Evolutionary conservation across 2,113 vertebrate species (phyloP), one percentile per base, ranked within the genome.

Genomic region (Corapipo altera): DNA sequence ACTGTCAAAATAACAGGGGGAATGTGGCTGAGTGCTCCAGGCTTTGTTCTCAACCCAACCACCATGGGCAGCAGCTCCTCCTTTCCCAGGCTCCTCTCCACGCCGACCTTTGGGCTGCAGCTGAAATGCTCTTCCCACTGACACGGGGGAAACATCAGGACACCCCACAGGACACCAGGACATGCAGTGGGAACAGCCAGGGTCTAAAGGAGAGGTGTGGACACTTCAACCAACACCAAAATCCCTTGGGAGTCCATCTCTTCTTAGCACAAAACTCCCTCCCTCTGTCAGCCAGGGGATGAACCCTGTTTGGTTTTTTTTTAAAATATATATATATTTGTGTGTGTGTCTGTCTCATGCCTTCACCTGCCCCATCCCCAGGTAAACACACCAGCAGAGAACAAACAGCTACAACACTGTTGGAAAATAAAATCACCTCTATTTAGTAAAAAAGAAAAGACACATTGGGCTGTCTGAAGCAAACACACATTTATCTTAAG

Each of bases 161-260:
- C 48, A 52, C 23, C 67, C 58, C 33, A 15, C 58, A 66, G 46
- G 77, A 66, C 70, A 65, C 4, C 65, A 33, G 59, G 71, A 64
- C 51, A 33, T 3, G 32, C 48, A 12, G 4, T 1, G 15, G 69
- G 23, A 87, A 65, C 0, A 51, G 51, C 39, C 73, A 75, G 11
- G 21, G 55, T 15, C 49, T 55, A 14, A 48, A 23, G 8, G 2
- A 49, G 5, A 26, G 2, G 3, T 7, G 30, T 6, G 46, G 26
- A 49, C n/a, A 43, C 55, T 12, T 72, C 9, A 8, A 77, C 13
- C n/a, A 39, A 28, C 28, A 35, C 7, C 19, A 44, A 61, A 79
- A 61, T 19, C 52, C 70, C 83, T 21, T 0, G 3, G 0, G 3
- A 66, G 43, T 11, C 20, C 32, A 15, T 11, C 24, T 27, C n/a